Percentiles rank a stretch among this genome's conserved stretches.
Evolutionary conservation across 2,113 vertebrate species (phyloP).

Genomic region (Mola mola): DNA sequence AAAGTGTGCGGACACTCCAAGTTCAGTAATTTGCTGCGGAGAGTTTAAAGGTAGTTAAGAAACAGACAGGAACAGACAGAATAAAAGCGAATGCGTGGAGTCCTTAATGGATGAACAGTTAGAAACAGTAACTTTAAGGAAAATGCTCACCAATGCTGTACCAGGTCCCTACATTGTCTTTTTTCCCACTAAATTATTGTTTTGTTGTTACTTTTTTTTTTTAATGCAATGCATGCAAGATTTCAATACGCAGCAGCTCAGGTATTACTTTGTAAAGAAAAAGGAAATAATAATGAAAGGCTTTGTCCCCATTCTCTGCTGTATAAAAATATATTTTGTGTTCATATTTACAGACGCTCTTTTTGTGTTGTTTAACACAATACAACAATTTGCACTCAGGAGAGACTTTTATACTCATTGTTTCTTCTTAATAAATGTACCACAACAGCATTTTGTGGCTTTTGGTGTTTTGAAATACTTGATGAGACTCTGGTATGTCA

Average conservation of each 20-base stretch:
- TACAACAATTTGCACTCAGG: conserved; percentile 47
- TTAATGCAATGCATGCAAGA: not conserved
- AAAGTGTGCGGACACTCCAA: no score
- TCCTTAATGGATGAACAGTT: no score
- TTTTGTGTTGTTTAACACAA: conserved; percentile 1
- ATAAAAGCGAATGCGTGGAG: no score
- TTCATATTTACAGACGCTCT: not conserved
- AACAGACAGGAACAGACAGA: no score
- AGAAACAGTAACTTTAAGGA: not conserved
- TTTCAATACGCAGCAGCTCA: not conserved
- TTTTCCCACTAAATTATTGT: conserved; percentile 5
- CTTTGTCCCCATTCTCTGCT: not conserved
- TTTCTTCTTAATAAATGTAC: conserved; percentile 26
- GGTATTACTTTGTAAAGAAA: conserved; percentile 10
- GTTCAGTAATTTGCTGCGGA: no score
- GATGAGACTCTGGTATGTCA: not conserved
- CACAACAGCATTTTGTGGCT: conserved; percentile 6
- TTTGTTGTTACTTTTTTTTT: not conserved
- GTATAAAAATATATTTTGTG: not conserved
- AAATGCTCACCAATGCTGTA: not conserved
- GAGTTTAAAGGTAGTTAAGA: no score
- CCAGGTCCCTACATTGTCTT: not conserved
- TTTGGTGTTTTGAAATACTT: conserved; percentile 5
- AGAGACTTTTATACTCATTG: conserved; percentile 4
- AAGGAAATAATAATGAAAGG: not conserved